Conservation (phyloP, 2,113 vertebrate genomes). For the Egretta garzetta region DNA sequence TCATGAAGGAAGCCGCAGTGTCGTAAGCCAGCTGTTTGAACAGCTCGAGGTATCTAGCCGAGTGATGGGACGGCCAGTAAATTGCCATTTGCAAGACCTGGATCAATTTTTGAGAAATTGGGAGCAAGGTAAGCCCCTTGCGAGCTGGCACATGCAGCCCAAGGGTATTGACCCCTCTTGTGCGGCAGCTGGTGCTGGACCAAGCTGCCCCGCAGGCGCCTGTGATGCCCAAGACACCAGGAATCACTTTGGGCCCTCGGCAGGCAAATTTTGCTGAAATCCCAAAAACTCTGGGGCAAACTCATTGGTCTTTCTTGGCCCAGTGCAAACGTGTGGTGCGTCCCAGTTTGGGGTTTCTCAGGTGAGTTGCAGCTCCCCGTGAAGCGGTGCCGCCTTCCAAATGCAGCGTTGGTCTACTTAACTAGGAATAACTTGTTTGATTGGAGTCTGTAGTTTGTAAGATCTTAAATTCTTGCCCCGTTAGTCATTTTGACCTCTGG, state of each 20-base stretch:
- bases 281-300: not conserved
- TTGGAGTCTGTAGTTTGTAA: not conserved
- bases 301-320: not conserved
- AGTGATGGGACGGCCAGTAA: not conserved
- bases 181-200: not conserved
- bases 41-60: accelerated
- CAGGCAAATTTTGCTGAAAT: not conserved
- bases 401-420: accelerated
- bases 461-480: not conserved
- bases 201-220: accelerated
- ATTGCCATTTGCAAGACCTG: not conserved
- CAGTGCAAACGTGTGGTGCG: accelerated
- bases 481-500: conserved; percentile 1
- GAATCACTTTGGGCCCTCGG: not conserved
- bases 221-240: not conserved
- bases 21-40: accelerated
- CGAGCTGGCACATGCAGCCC: not conserved
- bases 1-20: accelerated
- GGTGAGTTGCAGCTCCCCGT: not conserved
- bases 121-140: conserved; percentile 10
- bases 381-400: accelerated
- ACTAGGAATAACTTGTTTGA: not conserved
- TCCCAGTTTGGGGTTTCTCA: not conserved
- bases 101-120: not conserved
- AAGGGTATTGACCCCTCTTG: not conserved